Base-by-base conservation (phyloP, 2,113 vertebrate genomes). In the Chitala chitala region DNA sequence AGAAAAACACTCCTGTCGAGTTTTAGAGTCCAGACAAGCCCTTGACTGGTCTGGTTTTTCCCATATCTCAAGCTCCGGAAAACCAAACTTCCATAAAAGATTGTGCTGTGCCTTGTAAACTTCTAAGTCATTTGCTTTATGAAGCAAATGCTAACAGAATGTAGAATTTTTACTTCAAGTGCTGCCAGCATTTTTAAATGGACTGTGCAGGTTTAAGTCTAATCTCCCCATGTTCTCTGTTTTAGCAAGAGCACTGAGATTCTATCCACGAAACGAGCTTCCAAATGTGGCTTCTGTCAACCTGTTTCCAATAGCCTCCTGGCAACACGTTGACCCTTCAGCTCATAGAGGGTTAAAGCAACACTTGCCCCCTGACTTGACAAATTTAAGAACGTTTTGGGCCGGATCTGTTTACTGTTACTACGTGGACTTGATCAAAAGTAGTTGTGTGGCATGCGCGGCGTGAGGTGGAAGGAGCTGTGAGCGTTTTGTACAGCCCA, bases 371-470 rank as follows among this genome's bases (percentile, higher is more conserved):
- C 66, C 51, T 17, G 59, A 68, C 65, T 20, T 82, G 85, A 87
- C 86, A 72, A 78, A 88, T 84, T 77, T 74, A 31, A 48, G 44
- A 56, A 82, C 80, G 82, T 88, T 85, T 84, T n/a, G n/a, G n/a
- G n/a, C n/a, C 33, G 22, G 72, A 81, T 83, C 83, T 82, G 76
- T 84, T 87, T 77, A 79, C 63, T 38, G 74, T 81, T 76, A 78
- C 22, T n/a, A 76, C n/a, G 8, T 76, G 58, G 76, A 0, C 12
- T 70, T 72, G 80, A 46, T 64, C 53, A 40, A 33, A 68, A 38
- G 31, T 20, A 15, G 12, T 31, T 71, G 71, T 74, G 65, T 9
- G 48, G 38, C 15, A 17, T 44, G 48, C 69, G 17, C 46, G 42
- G 72, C 55, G 26, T 73, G 38, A 31, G 61, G 56, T 51, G 12